Evolutionary conservation across 1,140 invertebrate genomes (phyloP).

Genomic region (Potamilus streckersoni): DNA sequence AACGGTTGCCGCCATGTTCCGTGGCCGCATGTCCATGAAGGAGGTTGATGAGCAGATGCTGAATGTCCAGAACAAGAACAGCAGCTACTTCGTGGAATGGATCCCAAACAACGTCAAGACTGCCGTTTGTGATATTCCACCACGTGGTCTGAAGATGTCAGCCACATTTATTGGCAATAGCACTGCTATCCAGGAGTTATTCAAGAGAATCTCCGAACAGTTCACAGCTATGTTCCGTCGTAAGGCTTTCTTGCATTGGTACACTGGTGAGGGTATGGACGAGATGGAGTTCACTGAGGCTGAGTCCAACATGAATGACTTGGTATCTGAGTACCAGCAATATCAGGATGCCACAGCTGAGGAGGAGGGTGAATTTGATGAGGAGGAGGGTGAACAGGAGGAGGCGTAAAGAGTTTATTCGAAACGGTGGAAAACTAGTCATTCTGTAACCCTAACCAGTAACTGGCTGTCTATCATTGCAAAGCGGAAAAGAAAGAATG

Average conservation of each 20-base stretch:
- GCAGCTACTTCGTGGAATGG: no score
- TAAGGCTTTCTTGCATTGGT: constrained; percentile 85
- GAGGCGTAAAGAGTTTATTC: constrained; percentile 3
- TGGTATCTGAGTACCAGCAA: constrained; percentile 86
- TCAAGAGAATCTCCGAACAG: constrained; percentile 80
- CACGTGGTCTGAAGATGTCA: constrained; percentile 73
- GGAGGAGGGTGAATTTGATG: constrained; percentile 58
- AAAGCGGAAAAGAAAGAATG: no score
- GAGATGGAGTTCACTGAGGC: constrained; percentile 84
- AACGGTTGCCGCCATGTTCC: constrained; percentile 93
- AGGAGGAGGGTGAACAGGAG: constrained; percentile 71
- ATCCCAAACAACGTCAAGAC: no score
- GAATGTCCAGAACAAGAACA: no score
- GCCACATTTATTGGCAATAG: constrained; percentile 71
- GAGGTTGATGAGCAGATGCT: no score
- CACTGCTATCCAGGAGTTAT: constrained; percentile 83
- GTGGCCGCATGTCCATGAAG: constrained; percentile 95
- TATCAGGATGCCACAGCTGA: constrained; percentile 65
- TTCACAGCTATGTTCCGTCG: constrained; percentile 77
- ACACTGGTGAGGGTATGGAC: constrained; percentile 87
- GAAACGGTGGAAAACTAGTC: no score
- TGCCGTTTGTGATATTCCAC: no score
- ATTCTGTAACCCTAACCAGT: no score
- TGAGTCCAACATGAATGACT: constrained; percentile 84
- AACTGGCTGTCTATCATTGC: no score